Evolutionary conservation across 2,888 invertebrate genomes (phyloP).

Genomic region (Eilema sororculum): DNA sequence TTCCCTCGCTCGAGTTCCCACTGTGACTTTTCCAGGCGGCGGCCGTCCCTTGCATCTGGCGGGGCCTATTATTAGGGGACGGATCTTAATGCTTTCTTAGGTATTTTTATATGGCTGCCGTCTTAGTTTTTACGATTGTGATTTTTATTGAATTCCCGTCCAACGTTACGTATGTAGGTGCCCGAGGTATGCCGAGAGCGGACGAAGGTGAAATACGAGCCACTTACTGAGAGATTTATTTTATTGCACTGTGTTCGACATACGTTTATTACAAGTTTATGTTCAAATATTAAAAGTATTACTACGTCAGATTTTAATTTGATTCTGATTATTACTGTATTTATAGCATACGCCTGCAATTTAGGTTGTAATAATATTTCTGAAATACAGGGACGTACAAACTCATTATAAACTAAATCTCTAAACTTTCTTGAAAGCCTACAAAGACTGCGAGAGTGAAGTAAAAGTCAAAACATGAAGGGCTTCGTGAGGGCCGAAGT

Average conservation of each 20-base stretch:
- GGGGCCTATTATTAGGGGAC: slow-evolving; percentile 86
- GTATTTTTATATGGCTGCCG: slow-evolving; percentile 84
- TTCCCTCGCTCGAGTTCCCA: slow-evolving; percentile 83
- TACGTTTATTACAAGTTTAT: slow-evolving; percentile 66
- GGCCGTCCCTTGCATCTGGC: slow-evolving; percentile 86
- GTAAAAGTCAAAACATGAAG: slow-evolving; percentile 54
- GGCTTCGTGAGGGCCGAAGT: slow-evolving; percentile 67
- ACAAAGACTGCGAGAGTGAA: slow-evolving; percentile 45
- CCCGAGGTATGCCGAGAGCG: slow-evolving; percentile 70
- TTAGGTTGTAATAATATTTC: slow-evolving; percentile 6
- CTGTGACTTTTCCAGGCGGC: slow-evolving; percentile 85
- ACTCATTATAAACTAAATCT: slow-evolving; percentile 29
- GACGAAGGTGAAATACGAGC: slow-evolving; percentile 83
- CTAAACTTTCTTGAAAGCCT: slow-evolving; percentile 46
- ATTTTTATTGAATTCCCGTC: slow-evolving; percentile 84
- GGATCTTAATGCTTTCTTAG: slow-evolving; percentile 85
- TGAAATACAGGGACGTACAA: slow-evolving; percentile 4
- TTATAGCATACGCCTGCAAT: background rate
- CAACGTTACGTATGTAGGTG: slow-evolving; percentile 64
- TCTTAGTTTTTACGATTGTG: slow-evolving; percentile 86
- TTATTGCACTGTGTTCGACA: slow-evolving; percentile 75
- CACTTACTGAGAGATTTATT: slow-evolving; percentile 80
- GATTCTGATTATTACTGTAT: background rate
- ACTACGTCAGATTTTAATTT: slow-evolving; percentile 19
- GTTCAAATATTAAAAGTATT: slow-evolving; percentile 37